Conservation (phyloP, 2,113 vertebrate species). For the Silurus asotus region DNA sequence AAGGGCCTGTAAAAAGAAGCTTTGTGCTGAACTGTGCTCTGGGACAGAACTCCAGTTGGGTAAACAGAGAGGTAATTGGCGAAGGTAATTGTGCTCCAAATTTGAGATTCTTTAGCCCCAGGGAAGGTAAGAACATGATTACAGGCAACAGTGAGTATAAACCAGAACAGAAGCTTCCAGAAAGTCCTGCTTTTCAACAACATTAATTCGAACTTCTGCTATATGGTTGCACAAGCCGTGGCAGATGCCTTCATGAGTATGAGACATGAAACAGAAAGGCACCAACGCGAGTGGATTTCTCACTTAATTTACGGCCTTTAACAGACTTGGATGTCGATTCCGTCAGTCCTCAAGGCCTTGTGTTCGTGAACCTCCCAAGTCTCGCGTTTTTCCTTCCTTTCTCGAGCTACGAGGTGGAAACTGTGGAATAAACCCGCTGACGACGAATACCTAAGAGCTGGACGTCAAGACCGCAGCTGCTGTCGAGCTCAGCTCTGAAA, state of each 20-base stretch:
- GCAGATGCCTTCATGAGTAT: too few relatives aligned
- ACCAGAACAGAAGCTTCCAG: background rate
- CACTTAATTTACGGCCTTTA: background rate
- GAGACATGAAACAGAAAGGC: background rate
- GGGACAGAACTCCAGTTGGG: slow-evolving; percentile 1
- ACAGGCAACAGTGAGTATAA: background rate
- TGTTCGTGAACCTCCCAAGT: background rate
- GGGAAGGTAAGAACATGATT: background rate
- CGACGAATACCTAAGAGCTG: slow-evolving; percentile 3
- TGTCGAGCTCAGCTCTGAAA: slow-evolving; percentile 13
- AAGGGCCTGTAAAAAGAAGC: slow-evolving; percentile 29
- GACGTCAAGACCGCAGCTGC: slow-evolving; percentile 23
- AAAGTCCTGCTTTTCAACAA: slow-evolving; percentile 22
- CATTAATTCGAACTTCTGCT: background rate
- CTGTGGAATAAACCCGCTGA: slow-evolving; percentile 2
- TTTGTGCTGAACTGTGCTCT: slow-evolving; percentile 32
- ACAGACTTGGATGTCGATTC: background rate
- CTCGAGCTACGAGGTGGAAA: background rate
- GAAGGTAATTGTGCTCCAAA: slow-evolving; percentile 16
- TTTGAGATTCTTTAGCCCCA: background rate
- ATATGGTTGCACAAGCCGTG: background rate
- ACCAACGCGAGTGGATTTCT: too few relatives aligned
- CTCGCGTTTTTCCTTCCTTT: background rate
- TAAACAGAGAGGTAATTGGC: slow-evolving; percentile 35
- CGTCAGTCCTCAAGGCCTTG: background rate